A percentile compares a stretch with the other conserved stretches of the same genome.
These are phyloP conservation scores for Onychomys leucogaster DNA, from an alignment of 2,797 vertebrate species.

Conservation along the genomic window DNA sequence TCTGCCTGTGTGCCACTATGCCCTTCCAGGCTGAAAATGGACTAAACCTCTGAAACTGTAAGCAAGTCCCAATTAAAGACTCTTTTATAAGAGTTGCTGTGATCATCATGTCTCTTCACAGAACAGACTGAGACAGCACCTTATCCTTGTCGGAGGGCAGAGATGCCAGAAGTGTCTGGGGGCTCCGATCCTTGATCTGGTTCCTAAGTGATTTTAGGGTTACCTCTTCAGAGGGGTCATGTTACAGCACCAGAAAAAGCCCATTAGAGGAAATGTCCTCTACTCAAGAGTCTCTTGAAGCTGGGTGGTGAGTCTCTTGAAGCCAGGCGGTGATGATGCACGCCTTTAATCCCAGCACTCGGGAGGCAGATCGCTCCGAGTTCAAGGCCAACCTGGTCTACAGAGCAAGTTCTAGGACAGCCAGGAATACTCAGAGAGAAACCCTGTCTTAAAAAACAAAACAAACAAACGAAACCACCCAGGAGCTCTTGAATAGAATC, in stretches of 20 bases:
- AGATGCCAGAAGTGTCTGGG: not conserved
- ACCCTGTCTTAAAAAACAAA: no score
- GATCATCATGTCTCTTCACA: not conserved
- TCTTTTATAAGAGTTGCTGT: not conserved
- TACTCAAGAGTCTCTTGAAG: not conserved
- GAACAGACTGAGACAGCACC: not conserved
- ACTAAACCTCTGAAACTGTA: not conserved
- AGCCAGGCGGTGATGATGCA: no score
- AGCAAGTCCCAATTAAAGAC: not conserved
- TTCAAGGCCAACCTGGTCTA: no score
- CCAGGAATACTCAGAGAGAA: no score
- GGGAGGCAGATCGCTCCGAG: no score
- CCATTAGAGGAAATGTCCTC: not conserved
- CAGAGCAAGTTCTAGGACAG: no score
- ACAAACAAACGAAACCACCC: no score
- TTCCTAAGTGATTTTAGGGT: not conserved
- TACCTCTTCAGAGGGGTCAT: not conserved
- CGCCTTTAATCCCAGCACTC: no score
- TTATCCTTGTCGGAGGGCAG: not conserved
- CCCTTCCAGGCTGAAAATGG: no score
- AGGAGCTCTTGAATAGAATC: not conserved
- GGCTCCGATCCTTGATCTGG: not conserved
- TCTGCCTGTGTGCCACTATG: not conserved
- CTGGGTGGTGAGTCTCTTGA: not conserved
- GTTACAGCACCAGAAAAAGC: not conserved